phyloP scores from a whole-genome alignment of 92 coral and sea anemone genomes.

The Umimayanthus kanabou region DNA sequence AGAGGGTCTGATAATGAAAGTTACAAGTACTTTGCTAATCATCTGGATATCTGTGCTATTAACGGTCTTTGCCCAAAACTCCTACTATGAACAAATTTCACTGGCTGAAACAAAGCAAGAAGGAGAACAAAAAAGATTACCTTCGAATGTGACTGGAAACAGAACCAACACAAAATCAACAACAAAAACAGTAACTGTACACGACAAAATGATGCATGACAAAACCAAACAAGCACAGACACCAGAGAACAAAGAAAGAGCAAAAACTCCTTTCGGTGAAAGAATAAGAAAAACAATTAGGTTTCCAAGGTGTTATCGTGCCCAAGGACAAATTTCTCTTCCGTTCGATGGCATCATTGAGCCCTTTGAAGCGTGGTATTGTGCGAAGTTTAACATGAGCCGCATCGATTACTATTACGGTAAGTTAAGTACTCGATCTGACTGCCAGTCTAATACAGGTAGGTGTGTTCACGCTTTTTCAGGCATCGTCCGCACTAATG shows the following conservation, averaged over 20 bases:
- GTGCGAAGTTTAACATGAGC: constrained; percentile 82
- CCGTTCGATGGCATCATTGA: constrained; percentile 89
- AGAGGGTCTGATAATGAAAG: constrained; percentile 4
- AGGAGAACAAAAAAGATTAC: not conserved
- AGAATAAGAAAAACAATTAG: constrained; percentile 36
- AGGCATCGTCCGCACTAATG: too few relatives aligned
- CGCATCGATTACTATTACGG: constrained; percentile 97
- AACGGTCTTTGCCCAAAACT: not conserved
- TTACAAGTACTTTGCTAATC: not conserved
- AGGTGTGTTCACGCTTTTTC: not conserved
- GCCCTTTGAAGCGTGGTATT: constrained; percentile 96
- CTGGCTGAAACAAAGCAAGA: not conserved
- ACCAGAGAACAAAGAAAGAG: not conserved
- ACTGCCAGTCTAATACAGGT: not conserved
- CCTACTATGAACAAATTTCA: constrained; percentile 35
- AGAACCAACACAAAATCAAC: not conserved
- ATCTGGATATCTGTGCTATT: not conserved
- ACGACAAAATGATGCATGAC: constrained; percentile 4
- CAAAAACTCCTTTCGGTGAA: constrained; percentile 12
- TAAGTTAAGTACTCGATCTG: constrained; percentile 30
- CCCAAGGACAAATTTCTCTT: constrained; percentile 82
- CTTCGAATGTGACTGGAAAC: not conserved
- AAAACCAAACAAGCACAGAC: constrained; percentile 14
- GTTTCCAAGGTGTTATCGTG: constrained; percentile 73
- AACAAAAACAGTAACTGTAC: constrained; percentile 6